These are phyloP conservation scores for Drosophila vallismaia DNA, from an alignment of 2,888 invertebrate species.

Conservation along the genomic window DNA sequence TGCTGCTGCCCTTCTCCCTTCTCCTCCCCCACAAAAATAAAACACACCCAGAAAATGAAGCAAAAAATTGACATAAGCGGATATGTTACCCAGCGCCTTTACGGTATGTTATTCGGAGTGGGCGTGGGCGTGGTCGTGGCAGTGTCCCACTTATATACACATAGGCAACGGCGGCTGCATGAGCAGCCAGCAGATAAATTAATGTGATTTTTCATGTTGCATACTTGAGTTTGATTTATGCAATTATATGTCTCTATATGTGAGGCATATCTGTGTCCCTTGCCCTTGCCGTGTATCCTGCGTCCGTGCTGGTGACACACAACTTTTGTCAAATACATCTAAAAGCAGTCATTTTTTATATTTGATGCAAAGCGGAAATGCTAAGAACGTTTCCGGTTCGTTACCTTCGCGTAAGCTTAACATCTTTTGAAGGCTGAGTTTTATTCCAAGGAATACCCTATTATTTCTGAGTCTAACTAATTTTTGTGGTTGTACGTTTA, in stretches of 20 bases:
- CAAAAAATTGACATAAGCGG: constrained; percentile 75
- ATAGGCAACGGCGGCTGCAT: constrained; percentile 64
- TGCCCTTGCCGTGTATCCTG: constrained; percentile 17
- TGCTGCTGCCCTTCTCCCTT: constrained; percentile 19
- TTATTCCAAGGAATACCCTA: constrained; percentile 1
- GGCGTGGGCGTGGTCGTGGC: constrained; percentile 23
- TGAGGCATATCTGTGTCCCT: constrained; percentile 9
- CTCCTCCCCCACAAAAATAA: constrained; percentile 10
- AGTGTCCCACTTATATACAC: constrained; percentile 10
- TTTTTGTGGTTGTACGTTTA: not conserved
- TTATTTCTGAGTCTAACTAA: not conserved
- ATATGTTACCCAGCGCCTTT: constrained; percentile 76
- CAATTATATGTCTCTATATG: constrained; percentile 70
- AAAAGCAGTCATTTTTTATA: constrained; percentile 77
- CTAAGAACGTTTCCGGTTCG: constrained; percentile 79
- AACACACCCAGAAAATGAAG: constrained; percentile 24
- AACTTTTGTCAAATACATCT: constrained; percentile 80
- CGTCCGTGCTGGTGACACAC: constrained; percentile 57
- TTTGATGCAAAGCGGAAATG: constrained; percentile 76
- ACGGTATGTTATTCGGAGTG: constrained; percentile 19
- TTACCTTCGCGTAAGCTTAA: constrained; percentile 63
- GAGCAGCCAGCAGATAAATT: constrained; percentile 78
- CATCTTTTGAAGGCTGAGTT: not conserved
- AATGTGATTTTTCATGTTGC: constrained; percentile 81
- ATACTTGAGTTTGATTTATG: constrained; percentile 81